Evolutionary conservation across 2,113 vertebrate genomes (phyloP).

Genomic region (Pongo abelii): DNA sequence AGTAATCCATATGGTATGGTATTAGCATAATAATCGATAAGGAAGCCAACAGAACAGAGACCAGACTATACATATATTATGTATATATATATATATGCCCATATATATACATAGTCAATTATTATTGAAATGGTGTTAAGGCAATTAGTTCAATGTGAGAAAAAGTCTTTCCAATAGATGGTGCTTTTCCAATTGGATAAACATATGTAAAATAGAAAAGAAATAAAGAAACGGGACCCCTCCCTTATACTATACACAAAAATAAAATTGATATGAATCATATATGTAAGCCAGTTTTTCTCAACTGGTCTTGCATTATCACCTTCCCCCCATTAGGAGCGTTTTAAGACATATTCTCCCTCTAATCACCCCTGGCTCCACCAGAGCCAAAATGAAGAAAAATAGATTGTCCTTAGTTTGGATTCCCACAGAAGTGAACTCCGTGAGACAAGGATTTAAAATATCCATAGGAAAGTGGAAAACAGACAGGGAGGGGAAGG

Average conservation of each 20-base stretch:
- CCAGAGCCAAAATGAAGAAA: background rate
- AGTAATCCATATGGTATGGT: background rate
- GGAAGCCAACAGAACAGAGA: background rate
- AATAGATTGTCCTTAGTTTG: background rate
- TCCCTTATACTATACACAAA: background rate
- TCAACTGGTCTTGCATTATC: background rate
- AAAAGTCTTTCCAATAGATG: background rate
- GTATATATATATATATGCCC: too few species aligned
- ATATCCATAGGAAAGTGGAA: background rate
- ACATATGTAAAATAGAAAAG: background rate
- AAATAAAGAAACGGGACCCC: background rate
- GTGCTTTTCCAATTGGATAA: background rate
- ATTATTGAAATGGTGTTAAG: background rate
- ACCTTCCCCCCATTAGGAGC: background rate
- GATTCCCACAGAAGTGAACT: background rate
- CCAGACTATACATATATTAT: too few species aligned
- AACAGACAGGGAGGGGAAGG: background rate
- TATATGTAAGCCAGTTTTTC: background rate
- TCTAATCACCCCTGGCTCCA: too few species aligned
- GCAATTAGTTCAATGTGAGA: background rate
- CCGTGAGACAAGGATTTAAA: background rate
- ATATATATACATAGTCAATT: background rate
- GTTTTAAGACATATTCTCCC: background rate
- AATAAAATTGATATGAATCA: background rate
- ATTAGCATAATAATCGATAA: background rate